Evolutionary conservation across 92 coral and sea anemone species (phyloP).

Genomic region (Meandrina meandrites): DNA sequence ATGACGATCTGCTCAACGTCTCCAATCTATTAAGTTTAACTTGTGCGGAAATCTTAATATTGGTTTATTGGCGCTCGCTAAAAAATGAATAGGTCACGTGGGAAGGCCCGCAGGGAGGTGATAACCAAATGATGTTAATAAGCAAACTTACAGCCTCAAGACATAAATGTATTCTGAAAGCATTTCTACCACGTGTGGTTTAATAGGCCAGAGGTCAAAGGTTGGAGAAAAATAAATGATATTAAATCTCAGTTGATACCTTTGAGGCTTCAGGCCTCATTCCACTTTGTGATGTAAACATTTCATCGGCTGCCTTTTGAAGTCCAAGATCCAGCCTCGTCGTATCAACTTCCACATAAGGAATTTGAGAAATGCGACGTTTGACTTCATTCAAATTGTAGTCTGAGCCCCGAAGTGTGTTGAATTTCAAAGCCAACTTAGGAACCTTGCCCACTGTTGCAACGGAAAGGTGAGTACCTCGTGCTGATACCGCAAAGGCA

Average conservation of each 20-base stretch:
- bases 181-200: no score
- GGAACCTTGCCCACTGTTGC: slow-evolving; percentile 50
- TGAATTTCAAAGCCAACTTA: slow-evolving; percentile 48
- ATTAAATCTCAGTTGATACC: slow-evolving; percentile 12
- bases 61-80: no score
- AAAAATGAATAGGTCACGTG: no score
- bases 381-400: slow-evolving; percentile 39
- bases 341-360: slow-evolving; percentile 40
- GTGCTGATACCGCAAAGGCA: slow-evolving; percentile 54
- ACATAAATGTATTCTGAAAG: no score
- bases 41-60: no score
- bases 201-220: no score
- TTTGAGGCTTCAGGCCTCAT: slow-evolving; percentile 65
- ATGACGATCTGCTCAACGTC: no score
- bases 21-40: no score
- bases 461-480: slow-evolving; percentile 62
- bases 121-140: no score
- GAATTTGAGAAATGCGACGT: slow-evolving; percentile 46
- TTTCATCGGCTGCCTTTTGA: slow-evolving; percentile 48
- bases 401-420: slow-evolving; percentile 52
- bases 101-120: no score
- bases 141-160: no score
- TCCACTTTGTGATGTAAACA: slow-evolving; percentile 65
- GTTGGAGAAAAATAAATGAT: background rate
- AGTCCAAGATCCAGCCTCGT: slow-evolving; percentile 69